Evolutionary conservation across 2,113 vertebrate genomes (phyloP), one percentile per base, ranked within the genome.

Genomic region (Silurus meridionalis): DNA sequence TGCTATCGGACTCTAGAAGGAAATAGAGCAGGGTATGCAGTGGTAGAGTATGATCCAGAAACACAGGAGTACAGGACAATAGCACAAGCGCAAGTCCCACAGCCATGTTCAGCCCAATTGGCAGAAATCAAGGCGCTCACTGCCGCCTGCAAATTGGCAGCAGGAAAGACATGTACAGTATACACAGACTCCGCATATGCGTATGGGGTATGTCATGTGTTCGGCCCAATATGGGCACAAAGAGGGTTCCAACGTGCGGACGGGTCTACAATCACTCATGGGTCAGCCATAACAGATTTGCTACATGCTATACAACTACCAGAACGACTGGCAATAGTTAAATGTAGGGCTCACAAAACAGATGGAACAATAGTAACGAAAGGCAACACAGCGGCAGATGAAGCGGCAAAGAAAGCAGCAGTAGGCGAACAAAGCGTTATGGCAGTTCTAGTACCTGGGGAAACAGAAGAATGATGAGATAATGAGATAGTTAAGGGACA

Each of bases 311-410:
- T 64, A 4, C 2, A 2, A 4, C 9, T 64, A 0, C 63, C 63
- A 9, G 4, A 3, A 9, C n/a, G n/a, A 10, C 4, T 64, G 4
- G 63, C 63, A 0, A n/a, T 64, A 0, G 63, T 64, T 4, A 64
- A 64, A 0, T 64, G 63, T 2, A n/a, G 8, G 2, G 63, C 23
- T 0, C 63, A 64, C 8, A 25, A 64, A 5, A n/a, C 23, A n/a
- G 63, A 64, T 10, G 63, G 23, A 0, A 2, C 21, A 23, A 0
- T 8, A 0, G 8, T n/a, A 8, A 10, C 8, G 0, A n/a, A 4
- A 1, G 23, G 63, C 1, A 64, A 64, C 2, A 0, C 21, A 0
- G 23, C 8, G 0, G 63, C 63, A 10, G 63, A 64, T 64, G 63
- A 64, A 5, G 8, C 23, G 1, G 63, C 63, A 0, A 64, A 64